Percentiles rank a stretch among this genome's conserved stretches.
These are phyloP conservation scores for Proisotoma minuta DNA, from an alignment of 2,888 invertebrate species.

Conservation along the genomic window DNA sequence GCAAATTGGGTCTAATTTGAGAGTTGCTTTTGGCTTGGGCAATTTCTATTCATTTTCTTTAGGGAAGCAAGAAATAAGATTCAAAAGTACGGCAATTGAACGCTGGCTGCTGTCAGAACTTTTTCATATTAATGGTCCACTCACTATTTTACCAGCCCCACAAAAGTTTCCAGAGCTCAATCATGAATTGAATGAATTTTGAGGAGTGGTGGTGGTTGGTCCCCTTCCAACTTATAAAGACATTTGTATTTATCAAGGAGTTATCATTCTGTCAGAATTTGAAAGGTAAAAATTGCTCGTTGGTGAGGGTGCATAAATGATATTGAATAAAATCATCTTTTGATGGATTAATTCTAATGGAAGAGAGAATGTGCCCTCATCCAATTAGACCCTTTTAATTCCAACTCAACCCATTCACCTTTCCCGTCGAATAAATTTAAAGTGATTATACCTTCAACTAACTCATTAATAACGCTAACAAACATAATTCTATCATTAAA, in stretches of 20 bases:
- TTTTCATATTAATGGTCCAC: no score
- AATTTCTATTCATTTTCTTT: conserved; percentile 3
- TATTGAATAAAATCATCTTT: neutral
- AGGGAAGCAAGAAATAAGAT: neutral
- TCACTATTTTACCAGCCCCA: neutral
- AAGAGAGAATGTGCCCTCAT: neutral
- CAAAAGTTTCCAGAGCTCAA: neutral
- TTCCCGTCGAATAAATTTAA: no score
- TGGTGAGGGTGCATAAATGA: conserved; percentile 6
- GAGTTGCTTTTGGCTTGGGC: conserved; percentile 18
- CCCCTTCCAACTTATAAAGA: conserved; percentile 3
- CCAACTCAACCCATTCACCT: neutral
- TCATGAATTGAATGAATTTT: neutral
- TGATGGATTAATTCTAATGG: neutral
- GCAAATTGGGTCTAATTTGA: conserved; percentile 44
- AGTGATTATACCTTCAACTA: no score
- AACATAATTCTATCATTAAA: neutral
- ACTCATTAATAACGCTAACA: neutral
- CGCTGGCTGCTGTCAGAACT: no score
- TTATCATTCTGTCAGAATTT: conserved; percentile 33
- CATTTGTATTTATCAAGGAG: conserved; percentile 26
- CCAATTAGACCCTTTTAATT: neutral
- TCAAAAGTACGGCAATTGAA: neutral
- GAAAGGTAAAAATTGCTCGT: conserved; percentile 29
- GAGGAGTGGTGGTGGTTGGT: neutral